Conservation (phyloP, 2,888 invertebrate genomes). For the Eupeodes luniger region DNA sequence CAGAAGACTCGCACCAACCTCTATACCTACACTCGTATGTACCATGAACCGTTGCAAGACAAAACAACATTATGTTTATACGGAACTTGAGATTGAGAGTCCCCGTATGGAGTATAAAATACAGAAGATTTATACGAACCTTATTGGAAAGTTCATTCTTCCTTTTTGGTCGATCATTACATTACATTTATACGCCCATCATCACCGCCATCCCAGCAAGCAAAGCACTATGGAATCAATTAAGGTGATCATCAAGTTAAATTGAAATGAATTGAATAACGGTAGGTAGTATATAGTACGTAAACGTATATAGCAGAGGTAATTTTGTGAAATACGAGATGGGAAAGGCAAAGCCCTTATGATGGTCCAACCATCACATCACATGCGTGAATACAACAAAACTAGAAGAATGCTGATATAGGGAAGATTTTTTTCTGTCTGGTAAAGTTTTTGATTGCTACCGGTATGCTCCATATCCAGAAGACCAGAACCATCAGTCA, state of each 20-base stretch:
- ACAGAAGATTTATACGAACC: conserved; percentile 13
- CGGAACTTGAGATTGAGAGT: conserved; percentile 37
- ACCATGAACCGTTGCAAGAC: background rate
- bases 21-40: background rate
- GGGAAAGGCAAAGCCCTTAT: conserved; percentile 58
- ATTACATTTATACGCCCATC: conserved; percentile 41
- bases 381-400: conserved; percentile 8
- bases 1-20: conserved; percentile 43
- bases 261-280: conserved; percentile 75
- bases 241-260: conserved; percentile 76
- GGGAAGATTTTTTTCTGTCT: conserved; percentile 27
- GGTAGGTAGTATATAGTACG: conserved; percentile 19
- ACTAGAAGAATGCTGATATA: background rate
- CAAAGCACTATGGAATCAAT: conserved; percentile 61
- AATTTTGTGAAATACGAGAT: conserved; percentile 50
- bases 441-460: too few relatives aligned
- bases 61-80: background rate
- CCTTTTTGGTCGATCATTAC: conserved; percentile 51
- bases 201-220: background rate
- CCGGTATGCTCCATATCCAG: too few relatives aligned
- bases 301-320: conserved; percentile 50
- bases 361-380: conserved; percentile 23
- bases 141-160: conserved; percentile 67
- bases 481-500: too few relatives aligned
- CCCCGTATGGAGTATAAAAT: background rate